Conservation (phyloP, 1,140 invertebrate genomes). For the Zelostemma sp. region DNA sequence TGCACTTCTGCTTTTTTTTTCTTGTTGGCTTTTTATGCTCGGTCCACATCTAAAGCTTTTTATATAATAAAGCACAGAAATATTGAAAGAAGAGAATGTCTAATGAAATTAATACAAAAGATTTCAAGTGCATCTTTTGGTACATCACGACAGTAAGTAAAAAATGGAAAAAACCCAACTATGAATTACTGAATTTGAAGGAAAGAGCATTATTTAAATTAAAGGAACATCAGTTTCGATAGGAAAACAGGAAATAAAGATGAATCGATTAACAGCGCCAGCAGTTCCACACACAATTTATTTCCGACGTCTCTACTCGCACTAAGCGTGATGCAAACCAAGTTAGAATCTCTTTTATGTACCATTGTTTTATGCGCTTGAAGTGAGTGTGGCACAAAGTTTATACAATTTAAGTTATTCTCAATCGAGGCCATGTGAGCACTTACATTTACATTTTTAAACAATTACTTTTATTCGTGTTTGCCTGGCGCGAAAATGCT, state of each 20-base stretch:
- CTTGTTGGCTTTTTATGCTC: background rate
- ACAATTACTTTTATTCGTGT: too few species aligned
- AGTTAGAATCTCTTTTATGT: too few species aligned
- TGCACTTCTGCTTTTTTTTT: too few species aligned
- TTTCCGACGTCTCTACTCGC: slow-evolving; percentile 16
- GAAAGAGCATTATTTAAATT: slow-evolving; percentile 1
- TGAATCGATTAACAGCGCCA: too few species aligned
- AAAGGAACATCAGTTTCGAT: background rate
- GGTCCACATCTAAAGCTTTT: background rate
- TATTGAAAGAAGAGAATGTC: background rate
- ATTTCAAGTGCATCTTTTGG: too few species aligned
- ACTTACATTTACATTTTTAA: background rate
- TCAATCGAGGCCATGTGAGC: background rate
- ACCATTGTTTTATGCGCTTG: slow-evolving; percentile 16
- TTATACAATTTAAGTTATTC: slow-evolving; percentile 7
- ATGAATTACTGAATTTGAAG: too few species aligned
- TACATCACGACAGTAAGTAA: too few species aligned
- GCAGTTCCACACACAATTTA: slow-evolving; percentile 18
- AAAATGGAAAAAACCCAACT: too few species aligned
- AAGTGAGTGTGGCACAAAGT: slow-evolving; percentile 19
- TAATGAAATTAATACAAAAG: too few species aligned
- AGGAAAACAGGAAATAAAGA: slow-evolving; percentile 4
- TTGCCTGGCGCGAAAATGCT: too few species aligned
- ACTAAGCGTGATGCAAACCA: slow-evolving; percentile 24
- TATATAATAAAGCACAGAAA: background rate